These are phyloP conservation scores for Enteromius treurensis DNA, from an alignment of 2,797 vertebrate genomes.

Conservation along the genomic window DNA sequence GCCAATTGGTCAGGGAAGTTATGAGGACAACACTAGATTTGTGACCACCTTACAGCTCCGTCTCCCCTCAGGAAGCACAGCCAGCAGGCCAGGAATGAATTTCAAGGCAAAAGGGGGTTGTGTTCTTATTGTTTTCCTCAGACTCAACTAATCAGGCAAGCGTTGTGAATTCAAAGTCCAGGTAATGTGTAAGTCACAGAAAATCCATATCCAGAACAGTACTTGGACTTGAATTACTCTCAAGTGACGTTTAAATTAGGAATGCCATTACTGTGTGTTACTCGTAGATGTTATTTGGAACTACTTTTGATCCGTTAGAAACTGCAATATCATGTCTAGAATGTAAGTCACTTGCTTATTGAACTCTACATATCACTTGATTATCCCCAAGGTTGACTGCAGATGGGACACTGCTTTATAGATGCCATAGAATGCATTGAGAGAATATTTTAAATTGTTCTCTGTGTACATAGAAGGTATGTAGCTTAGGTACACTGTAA, in stretches of 20 bases:
- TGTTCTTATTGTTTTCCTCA: not conserved
- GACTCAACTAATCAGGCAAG: not conserved
- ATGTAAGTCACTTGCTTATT: not conserved
- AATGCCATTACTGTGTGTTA: not conserved
- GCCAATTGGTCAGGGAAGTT: conserved; percentile 59
- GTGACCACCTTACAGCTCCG: not conserved
- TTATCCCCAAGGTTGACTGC: not conserved
- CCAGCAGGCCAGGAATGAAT: not conserved
- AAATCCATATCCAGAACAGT: not conserved
- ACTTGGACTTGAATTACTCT: not conserved
- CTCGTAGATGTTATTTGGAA: not conserved
- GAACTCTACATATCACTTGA: not conserved
- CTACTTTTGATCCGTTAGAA: not conserved
- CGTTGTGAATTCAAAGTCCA: not conserved
- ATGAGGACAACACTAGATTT: conserved; percentile 57
- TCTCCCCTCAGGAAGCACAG: not conserved
- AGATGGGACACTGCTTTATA: not conserved
- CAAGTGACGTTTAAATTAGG: not conserved
- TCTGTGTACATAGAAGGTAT: no score
- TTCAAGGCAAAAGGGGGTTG: conserved; percentile 14
- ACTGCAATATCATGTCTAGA: not conserved
- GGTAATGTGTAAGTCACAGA: not conserved
- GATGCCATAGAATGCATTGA: no score
- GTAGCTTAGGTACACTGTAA: no score
- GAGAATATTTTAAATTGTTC: no score